Percentiles rank a stretch among this genome's conserved stretches.
Evolutionary conservation across 2,888 invertebrate species (phyloP).

Genomic region (Pantelozetes paolii): DNA sequence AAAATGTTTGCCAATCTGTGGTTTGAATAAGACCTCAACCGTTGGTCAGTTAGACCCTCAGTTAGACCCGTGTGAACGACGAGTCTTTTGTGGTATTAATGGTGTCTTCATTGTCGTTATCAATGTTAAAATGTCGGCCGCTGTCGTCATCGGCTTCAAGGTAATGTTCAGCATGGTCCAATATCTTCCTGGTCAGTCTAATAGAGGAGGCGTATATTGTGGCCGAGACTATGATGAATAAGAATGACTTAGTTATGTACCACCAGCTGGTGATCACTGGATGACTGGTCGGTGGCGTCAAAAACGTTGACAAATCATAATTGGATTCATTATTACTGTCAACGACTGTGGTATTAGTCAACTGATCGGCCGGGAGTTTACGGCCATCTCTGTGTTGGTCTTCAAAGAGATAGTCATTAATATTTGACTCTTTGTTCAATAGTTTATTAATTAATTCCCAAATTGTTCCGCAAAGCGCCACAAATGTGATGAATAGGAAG

Average conservation of each 20-base stretch:
- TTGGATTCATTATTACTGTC: neutral
- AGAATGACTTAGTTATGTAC: slow-evolving; percentile 39
- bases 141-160: slow-evolving; percentile 31
- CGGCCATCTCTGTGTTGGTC: neutral
- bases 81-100: neutral
- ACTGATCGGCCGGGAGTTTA: no score
- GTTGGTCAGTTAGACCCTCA: no score
- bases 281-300: no score
- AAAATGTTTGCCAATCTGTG: no score
- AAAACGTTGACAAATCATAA: neutral
- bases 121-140: slow-evolving; percentile 36
- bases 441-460: slow-evolving; percentile 40
- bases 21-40: no score
- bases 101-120: neutral
- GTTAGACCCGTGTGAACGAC: slow-evolving; percentile 23
- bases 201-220: slow-evolving; percentile 32
- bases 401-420: neutral
- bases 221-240: slow-evolving; percentile 36
- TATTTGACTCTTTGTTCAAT: slow-evolving; percentile 5
- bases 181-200: slow-evolving; percentile 34
- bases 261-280: slow-evolving; percentile 9
- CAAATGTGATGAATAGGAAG: slow-evolving; percentile 38
- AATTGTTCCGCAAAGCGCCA: slow-evolving; percentile 40
- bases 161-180: slow-evolving; percentile 36
- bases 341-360: neutral